phyloP scores from a whole-genome alignment of 2,113 vertebrate genomes.

The Morone chrysops region DNA sequence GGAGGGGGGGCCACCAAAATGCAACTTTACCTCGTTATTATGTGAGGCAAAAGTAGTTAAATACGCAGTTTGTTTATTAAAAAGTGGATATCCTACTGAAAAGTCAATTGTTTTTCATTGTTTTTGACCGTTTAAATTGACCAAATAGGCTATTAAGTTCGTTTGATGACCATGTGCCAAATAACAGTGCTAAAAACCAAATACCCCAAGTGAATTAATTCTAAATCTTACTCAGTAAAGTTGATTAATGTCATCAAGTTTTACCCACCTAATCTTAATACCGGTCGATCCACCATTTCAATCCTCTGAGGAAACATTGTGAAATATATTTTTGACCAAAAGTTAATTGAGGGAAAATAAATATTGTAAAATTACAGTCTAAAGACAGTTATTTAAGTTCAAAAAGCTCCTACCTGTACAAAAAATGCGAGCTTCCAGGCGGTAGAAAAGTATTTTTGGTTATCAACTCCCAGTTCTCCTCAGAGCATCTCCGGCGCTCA shows the following conservation, averaged over 20 bases:
- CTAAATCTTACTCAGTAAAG: background rate
- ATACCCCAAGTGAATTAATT: background rate
- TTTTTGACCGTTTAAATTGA: background rate
- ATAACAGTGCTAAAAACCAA: background rate
- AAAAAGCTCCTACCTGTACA: constrained; percentile 42
- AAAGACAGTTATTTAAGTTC: background rate
- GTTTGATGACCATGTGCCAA: background rate
- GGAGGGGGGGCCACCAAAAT: background rate
- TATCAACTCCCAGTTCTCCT: background rate
- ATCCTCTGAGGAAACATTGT: constrained; percentile 6
- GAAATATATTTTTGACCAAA: background rate
- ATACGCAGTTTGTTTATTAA: background rate
- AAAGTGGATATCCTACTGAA: background rate
- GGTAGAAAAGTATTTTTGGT: background rate
- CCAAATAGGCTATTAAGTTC: background rate
- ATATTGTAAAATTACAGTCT: background rate
- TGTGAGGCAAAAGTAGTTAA: background rate
- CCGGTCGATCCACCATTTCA: constrained; percentile 51
- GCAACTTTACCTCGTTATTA: background rate
- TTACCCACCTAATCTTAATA: constrained; percentile 50
- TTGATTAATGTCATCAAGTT: background rate
- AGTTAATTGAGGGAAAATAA: background rate
- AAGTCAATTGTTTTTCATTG: background rate
- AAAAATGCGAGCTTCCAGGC: constrained; percentile 15
- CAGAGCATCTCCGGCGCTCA: constrained; percentile 62